These are phyloP conservation scores for Leucophora obtusa DNA, from an alignment of 2,888 invertebrate species.

Conservation along the genomic window DNA sequence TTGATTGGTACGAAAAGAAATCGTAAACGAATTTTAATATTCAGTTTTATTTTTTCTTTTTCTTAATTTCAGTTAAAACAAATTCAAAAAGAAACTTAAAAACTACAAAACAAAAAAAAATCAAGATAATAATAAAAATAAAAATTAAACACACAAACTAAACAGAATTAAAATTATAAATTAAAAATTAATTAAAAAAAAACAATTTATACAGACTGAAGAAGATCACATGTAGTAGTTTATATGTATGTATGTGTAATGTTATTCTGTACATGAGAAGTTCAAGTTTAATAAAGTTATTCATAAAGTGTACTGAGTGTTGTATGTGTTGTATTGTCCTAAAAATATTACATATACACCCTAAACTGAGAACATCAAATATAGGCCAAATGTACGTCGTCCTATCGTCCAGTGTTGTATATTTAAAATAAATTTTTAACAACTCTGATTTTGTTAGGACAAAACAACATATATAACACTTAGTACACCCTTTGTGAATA, in stretches of 20 bases:
- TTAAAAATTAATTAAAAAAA: not conserved
- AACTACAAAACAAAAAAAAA: conserved; percentile 37
- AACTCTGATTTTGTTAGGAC: no score
- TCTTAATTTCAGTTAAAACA: conserved; percentile 41
- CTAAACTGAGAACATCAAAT: no score
- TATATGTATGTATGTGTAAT: conserved; percentile 43
- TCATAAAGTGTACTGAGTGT: no score
- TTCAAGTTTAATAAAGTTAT: no score
- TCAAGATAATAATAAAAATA: not conserved
- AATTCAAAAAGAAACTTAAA: conserved; percentile 64
- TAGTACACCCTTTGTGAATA: no score
- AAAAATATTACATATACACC: no score
- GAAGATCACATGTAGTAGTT: conserved; percentile 15
- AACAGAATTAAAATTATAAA: not conserved
- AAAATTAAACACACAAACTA: not conserved
- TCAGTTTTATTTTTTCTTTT: conserved; percentile 51
- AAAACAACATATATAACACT: no score
- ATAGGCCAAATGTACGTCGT: no score
- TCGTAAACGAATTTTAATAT: conserved; percentile 76
- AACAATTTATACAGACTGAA: conserved; percentile 3
- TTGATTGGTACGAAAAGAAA: conserved; percentile 78
- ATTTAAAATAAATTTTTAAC: no score
- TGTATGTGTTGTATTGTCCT: no score
- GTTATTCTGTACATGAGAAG: conserved; percentile 15
- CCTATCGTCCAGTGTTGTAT: no score